Evolutionary conservation across 1,140 invertebrate genomes (phyloP).

Genomic region (Subanguina moxae): DNA sequence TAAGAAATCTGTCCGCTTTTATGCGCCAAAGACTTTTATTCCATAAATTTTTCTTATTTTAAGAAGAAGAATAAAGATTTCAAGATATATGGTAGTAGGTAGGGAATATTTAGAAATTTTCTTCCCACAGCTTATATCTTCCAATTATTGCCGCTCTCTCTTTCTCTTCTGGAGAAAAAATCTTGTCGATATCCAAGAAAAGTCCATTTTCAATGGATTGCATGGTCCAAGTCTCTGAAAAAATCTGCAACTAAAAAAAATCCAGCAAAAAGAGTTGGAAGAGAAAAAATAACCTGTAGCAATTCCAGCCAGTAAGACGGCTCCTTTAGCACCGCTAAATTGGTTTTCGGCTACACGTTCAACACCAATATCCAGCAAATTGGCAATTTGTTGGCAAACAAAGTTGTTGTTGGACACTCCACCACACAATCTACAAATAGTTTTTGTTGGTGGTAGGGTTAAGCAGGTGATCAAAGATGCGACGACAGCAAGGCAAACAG

Average conservation of each 20-base stretch:
- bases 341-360: constrained; percentile 65
- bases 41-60: too few relatives aligned
- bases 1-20: too few relatives aligned
- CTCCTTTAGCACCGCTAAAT: constrained; percentile 50
- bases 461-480: too few relatives aligned
- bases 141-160: background rate
- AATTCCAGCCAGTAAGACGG: constrained; percentile 53
- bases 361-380: constrained; percentile 72
- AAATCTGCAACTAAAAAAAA: background rate
- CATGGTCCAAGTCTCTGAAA: background rate
- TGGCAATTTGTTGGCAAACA: constrained; percentile 77
- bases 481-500: too few relatives aligned
- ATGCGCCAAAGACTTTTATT: too few relatives aligned
- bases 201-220: background rate
- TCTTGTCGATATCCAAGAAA: background rate
- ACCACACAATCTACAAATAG: constrained; percentile 74
- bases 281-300: constrained; percentile 24
- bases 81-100: too few relatives aligned
- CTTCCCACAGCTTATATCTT: background rate
- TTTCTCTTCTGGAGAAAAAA: background rate
- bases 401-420: constrained; percentile 87
- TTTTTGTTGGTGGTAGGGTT: too few relatives aligned
- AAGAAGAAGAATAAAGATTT: too few relatives aligned
- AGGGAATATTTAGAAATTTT: too few relatives aligned
- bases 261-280: background rate